phyloP scores from a whole-genome alignment of 92 coral and sea anemone genomes.

The Pocillopora meandrina region DNA sequence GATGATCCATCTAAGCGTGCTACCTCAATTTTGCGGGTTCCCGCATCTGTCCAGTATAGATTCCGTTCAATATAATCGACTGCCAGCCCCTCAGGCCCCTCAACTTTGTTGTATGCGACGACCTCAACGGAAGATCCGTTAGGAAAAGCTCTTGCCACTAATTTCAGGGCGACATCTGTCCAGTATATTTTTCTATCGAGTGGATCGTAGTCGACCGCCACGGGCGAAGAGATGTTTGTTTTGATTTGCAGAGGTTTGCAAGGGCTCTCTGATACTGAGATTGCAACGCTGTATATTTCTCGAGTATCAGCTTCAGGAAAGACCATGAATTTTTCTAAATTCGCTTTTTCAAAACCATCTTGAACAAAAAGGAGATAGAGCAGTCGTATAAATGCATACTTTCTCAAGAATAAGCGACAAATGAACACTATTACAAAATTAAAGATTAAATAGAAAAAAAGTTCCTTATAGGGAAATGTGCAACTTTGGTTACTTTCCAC shows the following conservation, averaged over 20 bases:
- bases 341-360: neutral
- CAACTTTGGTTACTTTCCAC: too few species aligned
- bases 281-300: conserved; percentile 50
- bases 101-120: conserved; percentile 18
- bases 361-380: neutral
- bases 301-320: conserved; percentile 57
- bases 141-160: conserved; percentile 40
- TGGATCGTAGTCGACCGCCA: conserved; percentile 56
- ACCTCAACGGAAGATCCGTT: conserved; percentile 47
- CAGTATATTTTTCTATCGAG: conserved; percentile 58
- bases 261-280: conserved; percentile 22
- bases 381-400: neutral
- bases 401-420: too few species aligned
- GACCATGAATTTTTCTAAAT: conserved; percentile 43
- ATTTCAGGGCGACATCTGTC: conserved; percentile 40
- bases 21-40: conserved; percentile 40
- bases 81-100: conserved; percentile 50
- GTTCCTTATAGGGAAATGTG: too few species aligned
- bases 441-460: too few species aligned
- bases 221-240: conserved; percentile 30
- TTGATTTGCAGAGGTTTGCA: conserved; percentile 1
- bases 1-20: conserved; percentile 47
- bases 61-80: conserved; percentile 48
- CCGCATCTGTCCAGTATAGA: conserved; percentile 56
- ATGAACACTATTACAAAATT: too few species aligned